Evolutionary conservation across 2,888 invertebrate species (phyloP), one percentile per base, ranked within the genome.

Genomic region (Amiota communis): DNA sequence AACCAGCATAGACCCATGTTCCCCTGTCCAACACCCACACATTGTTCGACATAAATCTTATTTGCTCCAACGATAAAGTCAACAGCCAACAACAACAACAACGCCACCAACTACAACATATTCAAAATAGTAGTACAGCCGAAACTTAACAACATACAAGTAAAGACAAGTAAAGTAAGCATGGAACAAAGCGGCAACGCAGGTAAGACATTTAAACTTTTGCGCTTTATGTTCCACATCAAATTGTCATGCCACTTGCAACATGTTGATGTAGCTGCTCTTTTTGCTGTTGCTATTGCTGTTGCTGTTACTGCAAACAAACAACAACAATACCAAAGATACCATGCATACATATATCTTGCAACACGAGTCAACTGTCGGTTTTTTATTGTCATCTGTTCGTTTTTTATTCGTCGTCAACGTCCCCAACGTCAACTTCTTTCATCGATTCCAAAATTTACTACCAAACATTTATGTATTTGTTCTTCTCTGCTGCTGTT

Each of bases 351-450:
- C 82, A 83, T 83, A 83, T 83, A 85, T 83, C 85, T 83, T 83
- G 83, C 83, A 85, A 83, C 83, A 83, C 85, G 85, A 83, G 83
- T 83, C 83, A 83, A 85, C 83, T 83, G 83, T 83, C 83, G 85
- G 80, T 85, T 83, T 68, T 83, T 85, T 85, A 85, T 85, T 83
- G 83, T 83, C 83, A 85, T 83, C 83, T 83, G 82, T 80, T 72
- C 70, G 56, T 72, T 72, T 64, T 15, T 51, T 64, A 63, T 51
- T 56, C 49, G n/a, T 36, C 48, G 48, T 47, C 15, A 17, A 17
- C 57, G 15, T 57, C 57, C 15, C 17, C 57, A 10, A 17, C 57
- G 57, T 57, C 57, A 15, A 17, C 57, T n/a, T 57, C 57, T 46
- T 36, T 46, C 47, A 49, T 49, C 49, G 17, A 49, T 67, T 12